These are phyloP conservation scores for Carpatolechia fugitivella DNA, from an alignment of 2,888 invertebrate genomes.

Conservation along the genomic window DNA sequence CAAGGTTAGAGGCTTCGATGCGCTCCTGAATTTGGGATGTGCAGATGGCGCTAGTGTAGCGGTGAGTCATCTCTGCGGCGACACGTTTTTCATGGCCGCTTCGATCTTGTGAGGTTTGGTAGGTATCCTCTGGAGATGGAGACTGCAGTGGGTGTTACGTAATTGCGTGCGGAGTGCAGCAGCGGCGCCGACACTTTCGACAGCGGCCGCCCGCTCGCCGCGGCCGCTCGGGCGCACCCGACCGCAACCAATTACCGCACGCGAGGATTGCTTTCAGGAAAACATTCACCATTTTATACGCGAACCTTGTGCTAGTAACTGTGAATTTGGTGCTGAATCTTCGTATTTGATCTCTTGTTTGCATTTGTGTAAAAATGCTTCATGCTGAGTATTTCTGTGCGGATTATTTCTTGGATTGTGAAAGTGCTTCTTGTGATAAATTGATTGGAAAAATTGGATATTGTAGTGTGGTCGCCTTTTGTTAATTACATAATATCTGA, in stretches of 20 bases:
- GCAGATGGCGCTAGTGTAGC: constrained; percentile 67
- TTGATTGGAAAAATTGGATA: constrained; percentile 28
- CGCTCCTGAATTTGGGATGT: constrained; percentile 48
- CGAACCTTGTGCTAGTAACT: constrained; percentile 52
- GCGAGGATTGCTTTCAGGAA: constrained; percentile 70
- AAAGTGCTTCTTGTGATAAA: constrained; percentile 43
- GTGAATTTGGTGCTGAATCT: constrained; percentile 34
- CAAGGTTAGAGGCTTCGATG: constrained; percentile 49
- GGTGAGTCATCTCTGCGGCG: constrained; percentile 75
- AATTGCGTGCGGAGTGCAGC: constrained; percentile 66
- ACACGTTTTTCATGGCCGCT: constrained; percentile 74
- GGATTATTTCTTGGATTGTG: constrained; percentile 47
- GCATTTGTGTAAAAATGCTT: constrained; percentile 31
- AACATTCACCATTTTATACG: constrained; percentile 74
- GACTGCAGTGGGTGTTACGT: constrained; percentile 71
- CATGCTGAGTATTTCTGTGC: constrained; percentile 38
- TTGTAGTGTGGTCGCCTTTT: constrained; percentile 37
- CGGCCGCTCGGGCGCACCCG: constrained; percentile 49
- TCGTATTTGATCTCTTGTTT: constrained; percentile 35
- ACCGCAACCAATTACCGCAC: constrained; percentile 64
- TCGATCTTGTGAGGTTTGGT: constrained; percentile 55
- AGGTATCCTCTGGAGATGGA: constrained; percentile 51
- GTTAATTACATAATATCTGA: constrained; percentile 27
- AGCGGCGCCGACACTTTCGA: constrained; percentile 64
- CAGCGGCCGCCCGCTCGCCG: constrained; percentile 28